Percentiles rank a stretch among this genome's conserved stretches.
phyloP scores from a whole-genome alignment of 2,113 vertebrate genomes.

The Illadopsis cleaveri region DNA sequence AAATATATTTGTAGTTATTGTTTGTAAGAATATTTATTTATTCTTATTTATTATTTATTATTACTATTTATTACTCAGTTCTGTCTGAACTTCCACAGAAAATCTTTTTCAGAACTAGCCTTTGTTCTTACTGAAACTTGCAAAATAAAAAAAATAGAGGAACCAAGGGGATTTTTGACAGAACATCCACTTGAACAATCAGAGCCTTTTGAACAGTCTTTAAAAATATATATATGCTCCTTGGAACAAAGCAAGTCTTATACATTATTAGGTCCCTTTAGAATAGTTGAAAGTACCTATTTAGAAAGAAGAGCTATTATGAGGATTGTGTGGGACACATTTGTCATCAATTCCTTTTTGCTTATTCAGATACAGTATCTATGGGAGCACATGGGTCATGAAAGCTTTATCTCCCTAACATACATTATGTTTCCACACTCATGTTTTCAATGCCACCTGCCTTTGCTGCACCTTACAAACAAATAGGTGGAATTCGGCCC shows the following conservation, averaged over 20 bases:
- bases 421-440: not conserved
- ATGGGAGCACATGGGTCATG: not conserved
- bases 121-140: not conserved
- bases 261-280: not conserved
- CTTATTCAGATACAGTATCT: not conserved
- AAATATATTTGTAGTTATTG: not conserved
- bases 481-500: not conserved
- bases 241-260: not conserved
- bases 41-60: too few species aligned
- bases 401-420: not conserved
- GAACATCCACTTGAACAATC: not conserved
- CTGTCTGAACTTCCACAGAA: not conserved
- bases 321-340: not conserved
- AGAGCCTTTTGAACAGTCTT: not conserved
- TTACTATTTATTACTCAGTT: not conserved
- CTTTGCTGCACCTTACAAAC: not conserved
- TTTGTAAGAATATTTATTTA: not conserved
- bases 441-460: not conserved
- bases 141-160: not conserved
- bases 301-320: not conserved
- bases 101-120: not conserved
- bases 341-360: not conserved
- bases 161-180: not conserved
- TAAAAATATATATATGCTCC: not conserved
- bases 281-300: not conserved